phyloP scores from a whole-genome alignment of 2,888 invertebrate genomes.

The Lithosia quadra region DNA sequence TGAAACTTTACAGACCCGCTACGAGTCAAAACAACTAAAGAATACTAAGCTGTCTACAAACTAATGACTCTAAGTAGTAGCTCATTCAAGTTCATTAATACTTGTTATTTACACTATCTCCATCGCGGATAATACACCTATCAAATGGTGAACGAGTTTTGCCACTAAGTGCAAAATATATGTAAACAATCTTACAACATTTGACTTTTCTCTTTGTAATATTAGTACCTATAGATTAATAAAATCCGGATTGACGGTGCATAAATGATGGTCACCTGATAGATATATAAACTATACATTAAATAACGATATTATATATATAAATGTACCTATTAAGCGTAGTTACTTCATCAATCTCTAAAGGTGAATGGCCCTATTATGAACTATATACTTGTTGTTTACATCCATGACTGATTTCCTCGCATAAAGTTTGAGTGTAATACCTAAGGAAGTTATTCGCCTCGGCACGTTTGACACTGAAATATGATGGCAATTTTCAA shows the following conservation, averaged over 20 bases:
- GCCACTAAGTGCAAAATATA: no score
- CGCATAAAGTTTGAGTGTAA: constrained; percentile 59
- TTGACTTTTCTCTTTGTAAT: no score
- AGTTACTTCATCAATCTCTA: constrained; percentile 27
- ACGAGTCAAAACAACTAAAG: no score
- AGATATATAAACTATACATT: background rate
- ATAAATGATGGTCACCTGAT: background rate
- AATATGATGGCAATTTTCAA: constrained; percentile 82
- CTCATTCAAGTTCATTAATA: no score
- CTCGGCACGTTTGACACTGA: constrained; percentile 73
- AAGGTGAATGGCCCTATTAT: constrained; percentile 38
- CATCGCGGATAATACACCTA: no score
- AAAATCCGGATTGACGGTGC: background rate
- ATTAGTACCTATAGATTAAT: background rate
- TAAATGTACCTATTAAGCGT: background rate
- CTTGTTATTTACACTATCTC: no score
- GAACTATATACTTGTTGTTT: constrained; percentile 60
- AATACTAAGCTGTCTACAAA: no score
- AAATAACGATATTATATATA: background rate
- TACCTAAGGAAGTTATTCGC: constrained; percentile 76
- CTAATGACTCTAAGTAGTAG: no score
- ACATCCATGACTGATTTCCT: constrained; percentile 67
- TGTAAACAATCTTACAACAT: no score
- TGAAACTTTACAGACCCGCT: no score
- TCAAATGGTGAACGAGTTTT: no score